Percentiles rank a stretch among this genome's conserved stretches.
phyloP scores from a whole-genome alignment of 2,888 invertebrate species.

The Perithous albicinctus region DNA sequence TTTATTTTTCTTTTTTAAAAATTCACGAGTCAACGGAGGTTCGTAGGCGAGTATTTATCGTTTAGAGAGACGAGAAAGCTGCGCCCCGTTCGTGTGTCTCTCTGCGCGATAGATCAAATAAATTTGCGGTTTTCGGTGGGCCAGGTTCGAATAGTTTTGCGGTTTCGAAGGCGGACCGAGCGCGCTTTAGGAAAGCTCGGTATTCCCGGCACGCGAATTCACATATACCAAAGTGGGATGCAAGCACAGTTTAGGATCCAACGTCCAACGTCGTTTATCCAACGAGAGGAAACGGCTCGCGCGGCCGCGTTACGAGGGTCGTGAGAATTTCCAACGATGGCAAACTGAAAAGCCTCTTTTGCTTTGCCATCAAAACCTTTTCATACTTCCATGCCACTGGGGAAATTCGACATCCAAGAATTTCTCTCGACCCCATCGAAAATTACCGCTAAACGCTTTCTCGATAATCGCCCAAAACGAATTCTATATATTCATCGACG shows the following conservation, averaged over 20 bases:
- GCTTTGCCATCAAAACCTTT: constrained; percentile 28
- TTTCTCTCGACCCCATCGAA: not conserved
- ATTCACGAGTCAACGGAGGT: not conserved
- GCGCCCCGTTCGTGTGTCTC: constrained; percentile 59
- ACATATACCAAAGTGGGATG: constrained; percentile 4
- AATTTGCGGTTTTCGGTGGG: constrained; percentile 57
- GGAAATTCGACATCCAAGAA: constrained; percentile 7
- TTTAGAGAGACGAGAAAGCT: constrained; percentile 43
- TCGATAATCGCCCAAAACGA: not conserved
- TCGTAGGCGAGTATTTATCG: constrained; percentile 29
- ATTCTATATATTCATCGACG: not conserved
- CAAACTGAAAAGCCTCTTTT: constrained; percentile 11
- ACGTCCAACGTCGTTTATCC: constrained; percentile 39
- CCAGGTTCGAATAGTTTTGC: constrained; percentile 68
- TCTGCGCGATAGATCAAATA: constrained; percentile 62
- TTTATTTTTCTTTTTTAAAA: not conserved
- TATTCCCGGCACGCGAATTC: constrained; percentile 63
- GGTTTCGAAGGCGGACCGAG: constrained; percentile 4
- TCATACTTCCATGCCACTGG: constrained; percentile 14
- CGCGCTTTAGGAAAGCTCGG: constrained; percentile 42
- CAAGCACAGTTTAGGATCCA: constrained; percentile 1
- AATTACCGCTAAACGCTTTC: not conserved
- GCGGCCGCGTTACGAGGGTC: constrained; percentile 14
- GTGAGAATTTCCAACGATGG: constrained; percentile 48
- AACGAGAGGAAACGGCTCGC: constrained; percentile 16